Conservation (phyloP, 2,888 invertebrate species). For the Eupelmus urozonus region DNA sequence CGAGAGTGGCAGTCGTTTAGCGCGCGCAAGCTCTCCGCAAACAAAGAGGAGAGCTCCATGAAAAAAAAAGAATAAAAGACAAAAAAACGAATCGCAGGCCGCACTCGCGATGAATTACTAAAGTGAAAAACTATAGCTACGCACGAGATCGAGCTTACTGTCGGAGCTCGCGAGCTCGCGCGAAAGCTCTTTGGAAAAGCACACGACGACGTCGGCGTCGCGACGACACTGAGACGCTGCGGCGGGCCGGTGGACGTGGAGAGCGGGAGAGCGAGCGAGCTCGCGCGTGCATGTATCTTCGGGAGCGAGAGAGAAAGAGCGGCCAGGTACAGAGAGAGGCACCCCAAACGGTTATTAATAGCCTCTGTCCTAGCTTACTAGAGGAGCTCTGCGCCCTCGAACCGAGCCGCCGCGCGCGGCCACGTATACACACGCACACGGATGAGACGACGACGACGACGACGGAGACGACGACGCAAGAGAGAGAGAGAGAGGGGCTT, state of each 20-base stretch:
- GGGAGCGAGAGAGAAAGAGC: conserved; percentile 50
- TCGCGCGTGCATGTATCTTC: too few relatives aligned
- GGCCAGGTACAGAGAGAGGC: conserved; percentile 73
- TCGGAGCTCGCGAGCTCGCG: too few relatives aligned
- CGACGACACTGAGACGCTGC: conserved; percentile 77
- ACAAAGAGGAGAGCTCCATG: neutral
- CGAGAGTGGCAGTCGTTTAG: neutral
- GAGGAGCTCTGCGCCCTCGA: conserved; percentile 52
- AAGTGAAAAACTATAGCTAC: too few relatives aligned
- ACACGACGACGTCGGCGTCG: conserved; percentile 66
- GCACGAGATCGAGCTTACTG: too few relatives aligned
- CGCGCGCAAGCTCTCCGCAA: neutral
- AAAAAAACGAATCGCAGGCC: too few relatives aligned
- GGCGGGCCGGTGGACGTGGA: too few relatives aligned
- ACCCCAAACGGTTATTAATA: conserved; percentile 77
- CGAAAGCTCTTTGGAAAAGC: too few relatives aligned
- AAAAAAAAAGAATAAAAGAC: neutral
- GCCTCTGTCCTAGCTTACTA: conserved; percentile 76
- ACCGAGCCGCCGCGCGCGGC: conserved; percentile 11
- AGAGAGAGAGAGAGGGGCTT: too few relatives aligned
- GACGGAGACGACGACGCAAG: too few relatives aligned
- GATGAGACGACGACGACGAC: too few relatives aligned
- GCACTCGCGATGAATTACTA: neutral
- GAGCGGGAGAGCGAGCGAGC: too few relatives aligned
- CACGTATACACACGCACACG: neutral